A percentile compares a stretch with the other conserved stretches of the same genome.
Evolutionary conservation across 2,888 invertebrate species (phyloP).

Genomic region (Noctua fimbriata): DNA sequence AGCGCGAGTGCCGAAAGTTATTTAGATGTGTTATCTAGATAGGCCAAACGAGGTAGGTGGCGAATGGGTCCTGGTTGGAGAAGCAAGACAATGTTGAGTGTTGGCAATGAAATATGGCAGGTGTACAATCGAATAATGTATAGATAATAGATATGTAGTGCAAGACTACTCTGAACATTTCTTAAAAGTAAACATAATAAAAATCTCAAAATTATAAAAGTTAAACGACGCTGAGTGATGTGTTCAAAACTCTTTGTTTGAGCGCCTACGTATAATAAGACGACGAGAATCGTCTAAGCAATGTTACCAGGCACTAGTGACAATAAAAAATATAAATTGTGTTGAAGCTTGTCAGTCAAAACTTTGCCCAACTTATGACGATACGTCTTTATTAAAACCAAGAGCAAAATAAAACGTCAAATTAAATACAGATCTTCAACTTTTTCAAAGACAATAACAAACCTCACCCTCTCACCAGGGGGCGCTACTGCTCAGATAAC

Average conservation of each 20-base stretch:
- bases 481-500: slow-evolving; percentile 72
- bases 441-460: slow-evolving; percentile 36
- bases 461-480: slow-evolving; percentile 68
- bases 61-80: neutral
- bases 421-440: slow-evolving; percentile 50
- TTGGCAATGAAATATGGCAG: neutral
- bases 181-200: too few species aligned
- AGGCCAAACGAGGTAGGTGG: slow-evolving; percentile 7
- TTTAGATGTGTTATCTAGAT: slow-evolving; percentile 42
- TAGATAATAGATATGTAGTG: neutral
- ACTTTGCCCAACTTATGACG: neutral
- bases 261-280: neutral
- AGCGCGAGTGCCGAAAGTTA: slow-evolving; percentile 34
- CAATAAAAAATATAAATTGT: neutral
- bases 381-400: slow-evolving; percentile 11
- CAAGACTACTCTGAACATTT: neutral
- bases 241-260: neutral
- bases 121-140: neutral
- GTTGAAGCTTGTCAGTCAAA: neutral
- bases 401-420: slow-evolving; percentile 44
- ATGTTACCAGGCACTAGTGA: neutral
- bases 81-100: neutral
- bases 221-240: neutral
- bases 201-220: neutral
- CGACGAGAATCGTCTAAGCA: neutral